Percentiles rank a stretch among this genome's conserved stretches.
These are phyloP conservation scores for Nomada goodeniana DNA, from an alignment of 2,888 invertebrate species.

Conservation along the genomic window DNA sequence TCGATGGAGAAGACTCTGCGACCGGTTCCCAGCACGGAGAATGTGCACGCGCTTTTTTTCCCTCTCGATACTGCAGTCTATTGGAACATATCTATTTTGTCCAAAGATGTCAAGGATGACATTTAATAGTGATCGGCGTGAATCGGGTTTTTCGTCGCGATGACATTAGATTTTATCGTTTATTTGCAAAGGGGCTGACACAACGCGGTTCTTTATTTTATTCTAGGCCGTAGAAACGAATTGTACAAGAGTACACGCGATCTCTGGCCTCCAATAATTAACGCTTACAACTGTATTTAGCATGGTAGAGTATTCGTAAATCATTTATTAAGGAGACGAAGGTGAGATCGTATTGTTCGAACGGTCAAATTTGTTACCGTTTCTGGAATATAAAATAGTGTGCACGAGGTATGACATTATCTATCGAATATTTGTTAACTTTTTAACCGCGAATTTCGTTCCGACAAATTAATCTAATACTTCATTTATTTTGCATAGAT, in stretches of 20 bases:
- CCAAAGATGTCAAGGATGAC: conserved; percentile 61
- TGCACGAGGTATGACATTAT: no score
- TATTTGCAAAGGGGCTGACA: not conserved
- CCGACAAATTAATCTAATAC: no score
- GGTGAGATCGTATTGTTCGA: no score
- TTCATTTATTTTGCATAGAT: no score
- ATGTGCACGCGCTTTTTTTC: conserved; percentile 27
- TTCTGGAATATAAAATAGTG: no score
- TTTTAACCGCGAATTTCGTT: no score
- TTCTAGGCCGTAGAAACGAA: not conserved
- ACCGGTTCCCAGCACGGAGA: conserved; percentile 48
- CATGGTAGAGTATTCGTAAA: not conserved
- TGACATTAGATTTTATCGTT: conserved; percentile 12
- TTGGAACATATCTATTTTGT: conserved; percentile 46
- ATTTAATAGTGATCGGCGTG: conserved; percentile 23
- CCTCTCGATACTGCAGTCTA: conserved; percentile 15
- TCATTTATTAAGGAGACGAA: not conserved
- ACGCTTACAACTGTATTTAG: not conserved
- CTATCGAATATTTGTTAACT: no score
- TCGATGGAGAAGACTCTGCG: conserved; percentile 43
- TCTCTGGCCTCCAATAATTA: not conserved
- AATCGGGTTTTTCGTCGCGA: conserved; percentile 26
- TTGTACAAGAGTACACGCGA: not conserved
- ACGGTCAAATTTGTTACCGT: no score
- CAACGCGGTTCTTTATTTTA: not conserved